A percentile compares a stretch with the other conserved stretches of the same genome.
These are phyloP conservation scores for Rotaria socialis DNA, from an alignment of 2,888 invertebrate species.

Conservation along the genomic window DNA sequence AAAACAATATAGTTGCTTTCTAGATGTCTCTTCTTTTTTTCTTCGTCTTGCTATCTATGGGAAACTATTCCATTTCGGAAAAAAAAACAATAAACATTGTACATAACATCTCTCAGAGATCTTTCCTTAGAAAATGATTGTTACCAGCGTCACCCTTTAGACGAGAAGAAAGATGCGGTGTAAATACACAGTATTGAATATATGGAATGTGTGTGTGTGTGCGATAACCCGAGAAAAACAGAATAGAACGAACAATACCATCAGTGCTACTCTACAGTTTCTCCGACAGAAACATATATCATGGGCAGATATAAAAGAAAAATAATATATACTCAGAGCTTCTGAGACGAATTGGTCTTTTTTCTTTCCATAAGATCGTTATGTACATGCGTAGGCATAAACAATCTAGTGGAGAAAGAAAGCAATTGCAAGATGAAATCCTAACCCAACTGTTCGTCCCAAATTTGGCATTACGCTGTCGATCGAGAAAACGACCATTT, in stretches of 20 bases:
- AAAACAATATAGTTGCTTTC: conserved; percentile 5
- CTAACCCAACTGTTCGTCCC: background rate
- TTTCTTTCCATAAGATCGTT: background rate
- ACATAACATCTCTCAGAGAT: background rate
- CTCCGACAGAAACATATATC: background rate
- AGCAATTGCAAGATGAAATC: background rate
- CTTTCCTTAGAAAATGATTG: background rate
- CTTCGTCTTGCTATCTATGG: background rate
- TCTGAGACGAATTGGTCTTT: background rate
- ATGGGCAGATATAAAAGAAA: background rate
- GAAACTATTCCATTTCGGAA: background rate
- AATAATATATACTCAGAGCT: background rate
- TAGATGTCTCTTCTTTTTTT: background rate
- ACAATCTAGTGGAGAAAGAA: background rate
- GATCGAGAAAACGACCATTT: background rate
- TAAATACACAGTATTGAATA: background rate
- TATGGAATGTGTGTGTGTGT: background rate
- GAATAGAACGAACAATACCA: background rate
- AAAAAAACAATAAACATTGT: background rate
- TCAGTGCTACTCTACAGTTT: background rate
- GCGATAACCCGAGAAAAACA: background rate
- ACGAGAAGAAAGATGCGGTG: background rate
- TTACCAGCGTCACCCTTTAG: background rate
- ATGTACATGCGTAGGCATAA: background rate
- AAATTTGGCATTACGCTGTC: background rate